phyloP scores from a whole-genome alignment of 1,140 invertebrate species.

The Bombus difficillimus region DNA sequence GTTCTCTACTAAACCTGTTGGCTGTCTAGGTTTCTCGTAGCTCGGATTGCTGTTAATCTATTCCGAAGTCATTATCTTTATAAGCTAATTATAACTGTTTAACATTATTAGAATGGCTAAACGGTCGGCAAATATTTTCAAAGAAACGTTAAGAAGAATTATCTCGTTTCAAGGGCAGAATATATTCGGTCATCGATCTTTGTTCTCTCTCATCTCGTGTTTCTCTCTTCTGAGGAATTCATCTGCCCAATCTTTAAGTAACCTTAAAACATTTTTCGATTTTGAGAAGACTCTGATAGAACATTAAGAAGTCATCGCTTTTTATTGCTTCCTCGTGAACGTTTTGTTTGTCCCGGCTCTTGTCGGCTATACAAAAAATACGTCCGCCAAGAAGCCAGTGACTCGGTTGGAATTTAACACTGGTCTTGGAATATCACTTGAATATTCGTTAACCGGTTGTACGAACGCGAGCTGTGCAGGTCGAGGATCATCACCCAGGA shows the following conservation, averaged over 20 bases:
- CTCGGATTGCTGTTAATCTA: too few relatives aligned
- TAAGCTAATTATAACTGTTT: too few relatives aligned
- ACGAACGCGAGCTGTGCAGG: neutral
- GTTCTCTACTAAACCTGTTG: too few relatives aligned
- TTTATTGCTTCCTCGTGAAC: neutral
- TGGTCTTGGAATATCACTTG: neutral
- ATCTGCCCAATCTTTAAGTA: too few relatives aligned
- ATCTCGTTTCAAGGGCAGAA: neutral
- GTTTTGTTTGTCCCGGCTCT: neutral
- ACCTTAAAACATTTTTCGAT: neutral
- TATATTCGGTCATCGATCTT: neutral
- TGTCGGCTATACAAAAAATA: neutral
- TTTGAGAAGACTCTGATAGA: neutral
- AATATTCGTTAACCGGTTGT: conserved; percentile 27
- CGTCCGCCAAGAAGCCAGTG: conserved; percentile 11
- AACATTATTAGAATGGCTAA: neutral
- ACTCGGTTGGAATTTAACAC: conserved; percentile 41
- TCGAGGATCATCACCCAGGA: conserved; percentile 9
- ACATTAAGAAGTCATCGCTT: neutral
- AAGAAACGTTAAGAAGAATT: neutral
- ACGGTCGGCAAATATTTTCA: neutral
- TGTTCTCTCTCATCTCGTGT: too few relatives aligned
- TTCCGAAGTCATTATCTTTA: too few relatives aligned
- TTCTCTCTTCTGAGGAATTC: too few relatives aligned
- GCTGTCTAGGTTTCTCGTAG: too few relatives aligned